A percentile compares a stretch with the other conserved stretches of the same genome.
Evolutionary conservation across 2,888 invertebrate species (phyloP).

Genomic region (Frankliniella intonsa): DNA sequence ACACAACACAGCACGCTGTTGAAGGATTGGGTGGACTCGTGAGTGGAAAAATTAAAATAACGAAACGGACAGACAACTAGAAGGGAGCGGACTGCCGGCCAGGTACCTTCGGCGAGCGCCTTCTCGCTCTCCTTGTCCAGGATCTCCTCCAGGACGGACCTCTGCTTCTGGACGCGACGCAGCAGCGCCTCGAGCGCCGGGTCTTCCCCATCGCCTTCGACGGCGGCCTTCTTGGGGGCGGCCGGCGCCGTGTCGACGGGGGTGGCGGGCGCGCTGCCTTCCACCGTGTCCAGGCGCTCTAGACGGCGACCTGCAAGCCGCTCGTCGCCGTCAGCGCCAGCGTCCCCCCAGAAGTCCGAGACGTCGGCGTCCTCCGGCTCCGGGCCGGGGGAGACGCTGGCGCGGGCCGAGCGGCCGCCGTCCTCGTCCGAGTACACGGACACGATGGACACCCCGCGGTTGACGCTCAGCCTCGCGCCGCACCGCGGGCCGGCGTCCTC

Average conservation of each 20-base stretch:
- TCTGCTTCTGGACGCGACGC: conserved; percentile 61
- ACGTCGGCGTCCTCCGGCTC: conserved; percentile 27
- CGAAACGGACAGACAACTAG: conserved; percentile 29
- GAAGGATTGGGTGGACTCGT: conserved; percentile 27
- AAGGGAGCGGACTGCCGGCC: conserved; percentile 19
- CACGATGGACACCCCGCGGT: conserved; percentile 60
- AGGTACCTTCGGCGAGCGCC: conserved; percentile 2
- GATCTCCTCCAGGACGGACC: conserved; percentile 66
- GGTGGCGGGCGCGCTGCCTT: conserved; percentile 42
- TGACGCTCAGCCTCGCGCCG: conserved; percentile 46
- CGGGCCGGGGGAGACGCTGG: conserved; percentile 21
- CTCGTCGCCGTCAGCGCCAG: conserved; percentile 21
- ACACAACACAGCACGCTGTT: conserved; percentile 15
- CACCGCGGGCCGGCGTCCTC: conserved; percentile 48
- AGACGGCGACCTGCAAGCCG: conserved; percentile 40
- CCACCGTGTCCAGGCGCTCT: conserved; percentile 61
- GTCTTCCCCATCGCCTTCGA: conserved; percentile 25
- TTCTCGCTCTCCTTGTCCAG: conserved; percentile 54
- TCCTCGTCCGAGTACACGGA: conserved; percentile 61
- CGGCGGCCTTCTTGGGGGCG: conserved; percentile 27
- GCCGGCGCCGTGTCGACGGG: neutral
- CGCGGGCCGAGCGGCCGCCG: conserved; percentile 37
- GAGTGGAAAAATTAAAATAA: conserved; percentile 16
- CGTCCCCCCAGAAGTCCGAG: conserved; percentile 22
- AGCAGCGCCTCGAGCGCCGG: conserved; percentile 56